Evolutionary conservation across 2,797 vertebrate species (phyloP).

Genomic region (Peromyscus eremicus): DNA sequence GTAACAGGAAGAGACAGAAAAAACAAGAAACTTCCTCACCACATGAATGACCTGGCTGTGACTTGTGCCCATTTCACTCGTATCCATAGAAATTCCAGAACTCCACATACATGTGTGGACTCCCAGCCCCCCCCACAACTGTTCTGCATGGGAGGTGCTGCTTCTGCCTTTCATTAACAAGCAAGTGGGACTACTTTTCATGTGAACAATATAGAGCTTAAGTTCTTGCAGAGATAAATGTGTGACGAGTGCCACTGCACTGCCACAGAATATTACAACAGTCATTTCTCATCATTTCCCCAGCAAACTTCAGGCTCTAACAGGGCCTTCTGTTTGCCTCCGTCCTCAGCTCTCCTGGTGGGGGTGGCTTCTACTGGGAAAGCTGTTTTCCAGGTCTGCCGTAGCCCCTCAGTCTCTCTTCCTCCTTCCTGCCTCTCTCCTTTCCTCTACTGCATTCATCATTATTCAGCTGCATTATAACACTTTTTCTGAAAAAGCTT

Average conservation of each 20-base stretch:
- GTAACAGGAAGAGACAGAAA: background rate
- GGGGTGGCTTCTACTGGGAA: constrained; percentile 86
- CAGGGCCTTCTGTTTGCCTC: constrained; percentile 71
- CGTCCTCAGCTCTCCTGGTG: constrained; percentile 65
- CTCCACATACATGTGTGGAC: constrained; percentile 82
- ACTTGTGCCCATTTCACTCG: constrained; percentile 82
- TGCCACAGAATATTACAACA: constrained; percentile 77
- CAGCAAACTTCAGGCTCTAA: constrained; percentile 78
- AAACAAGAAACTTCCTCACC: constrained; percentile 43
- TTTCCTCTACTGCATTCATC: constrained; percentile 92
- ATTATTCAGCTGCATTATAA: constrained; percentile 95
- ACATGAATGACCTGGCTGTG: constrained; percentile 75
- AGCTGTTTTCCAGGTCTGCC: constrained; percentile 86
- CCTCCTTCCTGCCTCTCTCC: constrained; percentile 75
- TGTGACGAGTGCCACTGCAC: constrained; percentile 81
- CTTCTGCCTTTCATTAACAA: constrained; percentile 90
- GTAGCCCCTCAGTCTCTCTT: constrained; percentile 80
- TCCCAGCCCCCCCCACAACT: constrained; percentile 76
- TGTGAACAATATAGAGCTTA: constrained; percentile 87
- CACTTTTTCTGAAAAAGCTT: constrained; percentile 84
- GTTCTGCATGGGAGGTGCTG: constrained; percentile 85
- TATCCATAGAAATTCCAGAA: constrained; percentile 84
- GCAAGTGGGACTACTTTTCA: constrained; percentile 87
- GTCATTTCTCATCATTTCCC: constrained; percentile 81
- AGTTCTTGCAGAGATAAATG: constrained; percentile 86